A percentile compares a stretch with the other conserved stretches of the same genome.
These are phyloP conservation scores for Clarias gariepinus DNA, from an alignment of 2,113 vertebrate genomes.

Conservation along the genomic window DNA sequence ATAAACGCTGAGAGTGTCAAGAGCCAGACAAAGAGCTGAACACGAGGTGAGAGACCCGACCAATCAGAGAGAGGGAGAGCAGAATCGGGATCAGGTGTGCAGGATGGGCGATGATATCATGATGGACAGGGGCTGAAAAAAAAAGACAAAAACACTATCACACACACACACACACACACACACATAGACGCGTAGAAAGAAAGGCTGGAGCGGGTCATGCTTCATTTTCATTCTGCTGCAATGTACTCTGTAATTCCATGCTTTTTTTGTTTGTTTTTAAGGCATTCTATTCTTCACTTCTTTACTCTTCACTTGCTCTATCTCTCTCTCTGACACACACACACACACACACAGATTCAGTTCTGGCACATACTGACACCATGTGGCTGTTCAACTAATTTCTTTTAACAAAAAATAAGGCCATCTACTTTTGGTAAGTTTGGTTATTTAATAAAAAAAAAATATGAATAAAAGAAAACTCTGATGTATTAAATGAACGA, in stretches of 20 bases:
- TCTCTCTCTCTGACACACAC: neutral
- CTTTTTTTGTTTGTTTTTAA: neutral
- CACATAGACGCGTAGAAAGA: neutral
- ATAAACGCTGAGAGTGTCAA: slow-evolving; percentile 64
- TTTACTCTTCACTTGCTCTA: neutral
- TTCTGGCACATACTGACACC: slow-evolving; percentile 56
- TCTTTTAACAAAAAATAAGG: neutral
- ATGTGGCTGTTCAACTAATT: slow-evolving; percentile 42
- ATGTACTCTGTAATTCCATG: neutral
- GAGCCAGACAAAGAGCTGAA: slow-evolving; percentile 36
- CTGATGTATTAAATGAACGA: neutral
- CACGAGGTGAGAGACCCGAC: slow-evolving; percentile 10
- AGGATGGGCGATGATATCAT: slow-evolving; percentile 32
- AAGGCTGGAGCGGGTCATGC: neutral
- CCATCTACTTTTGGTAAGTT: neutral
- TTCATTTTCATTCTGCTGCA: neutral
- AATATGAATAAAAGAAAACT: neutral
- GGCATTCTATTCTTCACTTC: neutral
- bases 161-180: neutral
- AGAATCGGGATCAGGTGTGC: slow-evolving; percentile 42
- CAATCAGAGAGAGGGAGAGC: slow-evolving; percentile 30
- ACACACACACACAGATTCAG: neutral
- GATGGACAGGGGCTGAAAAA: slow-evolving; percentile 22
- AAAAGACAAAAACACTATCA: neutral
- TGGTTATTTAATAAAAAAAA: neutral